phyloP scores from a whole-genome alignment of 2,888 invertebrate species.

The Oscheius onirici region DNA sequence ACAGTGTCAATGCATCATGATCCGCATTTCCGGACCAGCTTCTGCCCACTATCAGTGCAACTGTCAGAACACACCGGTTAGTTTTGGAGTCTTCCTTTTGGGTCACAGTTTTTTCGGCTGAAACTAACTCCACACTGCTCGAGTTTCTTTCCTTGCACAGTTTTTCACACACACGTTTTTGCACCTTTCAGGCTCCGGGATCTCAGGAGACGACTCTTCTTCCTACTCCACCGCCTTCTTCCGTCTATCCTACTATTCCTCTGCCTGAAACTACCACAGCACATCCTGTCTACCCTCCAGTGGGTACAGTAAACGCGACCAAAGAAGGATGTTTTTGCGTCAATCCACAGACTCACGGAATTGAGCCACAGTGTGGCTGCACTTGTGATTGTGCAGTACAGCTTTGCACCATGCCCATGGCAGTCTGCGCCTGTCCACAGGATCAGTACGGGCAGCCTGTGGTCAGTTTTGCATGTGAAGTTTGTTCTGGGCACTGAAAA shows the following conservation, averaged over 20 bases:
- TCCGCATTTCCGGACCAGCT: slow-evolving; percentile 55
- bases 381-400: slow-evolving; percentile 50
- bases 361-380: slow-evolving; percentile 49
- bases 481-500: no score
- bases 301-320: slow-evolving; percentile 44
- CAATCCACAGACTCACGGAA: slow-evolving; percentile 39
- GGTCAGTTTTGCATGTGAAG: slow-evolving; percentile 15
- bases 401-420: slow-evolving; percentile 50
- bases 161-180: not conserved
- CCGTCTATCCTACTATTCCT: slow-evolving; percentile 1
- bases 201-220: not conserved
- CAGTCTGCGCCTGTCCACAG: slow-evolving; percentile 56
- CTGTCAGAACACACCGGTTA: slow-evolving; percentile 40
- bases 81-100: slow-evolving; percentile 7
- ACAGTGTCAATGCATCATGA: slow-evolving; percentile 60
- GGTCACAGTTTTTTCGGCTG: not conserved
- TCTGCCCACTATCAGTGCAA: slow-evolving; percentile 62
- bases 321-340: slow-evolving; percentile 53
- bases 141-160: not conserved
- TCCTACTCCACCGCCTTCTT: slow-evolving; percentile 26
- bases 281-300: slow-evolving; percentile 43
- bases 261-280: slow-evolving; percentile 26
- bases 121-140: not conserved
- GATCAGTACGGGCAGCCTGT: slow-evolving; percentile 38
- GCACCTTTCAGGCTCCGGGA: slow-evolving; percentile 17